phyloP scores from a whole-genome alignment of 2,113 vertebrate genomes.

The Nyctereutes procyonoides region DNA sequence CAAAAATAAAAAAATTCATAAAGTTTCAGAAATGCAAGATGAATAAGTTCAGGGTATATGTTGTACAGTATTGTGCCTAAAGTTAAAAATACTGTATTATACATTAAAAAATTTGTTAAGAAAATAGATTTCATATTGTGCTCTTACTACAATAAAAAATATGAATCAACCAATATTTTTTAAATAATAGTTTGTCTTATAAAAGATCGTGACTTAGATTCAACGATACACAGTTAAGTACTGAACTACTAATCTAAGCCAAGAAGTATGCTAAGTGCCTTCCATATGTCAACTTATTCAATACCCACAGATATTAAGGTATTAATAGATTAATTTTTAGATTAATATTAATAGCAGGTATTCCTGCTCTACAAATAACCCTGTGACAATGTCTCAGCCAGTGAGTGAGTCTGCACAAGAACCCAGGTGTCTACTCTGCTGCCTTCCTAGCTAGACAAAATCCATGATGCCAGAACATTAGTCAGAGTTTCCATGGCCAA shows the following conservation, averaged over 20 bases:
- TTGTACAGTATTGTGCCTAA: neutral
- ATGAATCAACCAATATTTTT: neutral
- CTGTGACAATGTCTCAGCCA: constrained; percentile 7
- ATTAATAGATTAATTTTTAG: no score
- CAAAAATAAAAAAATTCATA: neutral
- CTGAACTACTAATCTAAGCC: neutral
- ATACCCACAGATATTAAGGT: neutral
- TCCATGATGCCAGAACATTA: neutral
- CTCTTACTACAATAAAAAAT: neutral
- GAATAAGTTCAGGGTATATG: neutral
- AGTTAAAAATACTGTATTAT: neutral
- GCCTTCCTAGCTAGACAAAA: neutral
- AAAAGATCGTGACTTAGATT: neutral
- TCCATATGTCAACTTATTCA: neutral
- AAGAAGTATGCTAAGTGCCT: neutral
- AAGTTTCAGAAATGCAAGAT: neutral
- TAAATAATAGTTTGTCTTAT: neutral
- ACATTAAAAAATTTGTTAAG: neutral
- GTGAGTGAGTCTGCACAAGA: constrained; percentile 24
- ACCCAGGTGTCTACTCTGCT: neutral
- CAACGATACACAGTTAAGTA: neutral
- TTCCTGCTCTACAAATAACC: neutral
- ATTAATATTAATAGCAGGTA: neutral
- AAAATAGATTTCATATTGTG: neutral
- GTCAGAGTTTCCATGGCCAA: constrained; percentile 46